Evolutionary conservation across 2,797 vertebrate species (phyloP).

Genomic region (Neoniphon sammara): DNA sequence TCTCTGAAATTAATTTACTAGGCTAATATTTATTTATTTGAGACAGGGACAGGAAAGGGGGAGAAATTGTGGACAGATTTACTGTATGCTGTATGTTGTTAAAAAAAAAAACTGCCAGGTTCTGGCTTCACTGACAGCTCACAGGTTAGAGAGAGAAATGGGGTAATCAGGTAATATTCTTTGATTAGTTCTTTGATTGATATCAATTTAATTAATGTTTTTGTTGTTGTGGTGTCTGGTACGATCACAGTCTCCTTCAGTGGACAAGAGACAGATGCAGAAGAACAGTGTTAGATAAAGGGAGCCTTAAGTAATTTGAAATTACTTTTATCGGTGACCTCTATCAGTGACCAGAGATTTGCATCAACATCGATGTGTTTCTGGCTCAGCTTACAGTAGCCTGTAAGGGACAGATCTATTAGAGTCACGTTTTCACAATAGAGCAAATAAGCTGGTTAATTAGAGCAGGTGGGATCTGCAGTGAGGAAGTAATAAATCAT

Average conservation of each 20-base stretch:
- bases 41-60: too few relatives aligned
- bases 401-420: not conserved
- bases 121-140: not conserved
- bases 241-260: too few relatives aligned
- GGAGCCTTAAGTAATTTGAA: not conserved
- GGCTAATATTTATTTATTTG: too few relatives aligned
- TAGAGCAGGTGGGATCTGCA: too few relatives aligned
- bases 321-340: not conserved
- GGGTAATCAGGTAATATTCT: not conserved
- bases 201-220: not conserved
- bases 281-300: not conserved
- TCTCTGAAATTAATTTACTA: too few relatives aligned
- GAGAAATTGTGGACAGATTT: too few relatives aligned
- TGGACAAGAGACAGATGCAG: too few relatives aligned
- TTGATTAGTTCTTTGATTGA: conserved; percentile 12
- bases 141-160: too few relatives aligned
- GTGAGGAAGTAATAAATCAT: too few relatives aligned
- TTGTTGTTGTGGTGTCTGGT: not conserved
- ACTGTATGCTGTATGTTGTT: too few relatives aligned
- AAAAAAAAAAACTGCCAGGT: not conserved
- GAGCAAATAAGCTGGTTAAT: too few relatives aligned
- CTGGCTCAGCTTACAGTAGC: not conserved
- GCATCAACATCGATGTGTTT: not conserved
- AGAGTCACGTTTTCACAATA: too few relatives aligned
- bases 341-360: not conserved